Evolutionary conservation across 2,888 invertebrate genomes (phyloP).

Genomic region (Augiades crinisus): DNA sequence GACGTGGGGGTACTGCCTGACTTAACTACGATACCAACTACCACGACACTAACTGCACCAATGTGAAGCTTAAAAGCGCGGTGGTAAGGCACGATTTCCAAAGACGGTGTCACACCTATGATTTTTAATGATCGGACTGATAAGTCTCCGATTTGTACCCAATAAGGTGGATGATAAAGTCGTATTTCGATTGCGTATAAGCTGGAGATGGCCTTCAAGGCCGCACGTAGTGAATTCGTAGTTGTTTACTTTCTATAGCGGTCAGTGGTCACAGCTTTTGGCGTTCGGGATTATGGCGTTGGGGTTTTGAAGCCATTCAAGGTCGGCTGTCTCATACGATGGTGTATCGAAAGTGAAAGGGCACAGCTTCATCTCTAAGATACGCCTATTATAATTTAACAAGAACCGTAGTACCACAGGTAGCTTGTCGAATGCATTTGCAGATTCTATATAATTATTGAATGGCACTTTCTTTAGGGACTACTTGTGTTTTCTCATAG

Average conservation of each 20-base stretch:
- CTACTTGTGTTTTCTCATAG: neutral
- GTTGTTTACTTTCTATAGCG: conserved; percentile 75
- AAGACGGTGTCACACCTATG: conserved; percentile 24
- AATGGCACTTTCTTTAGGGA: too few relatives aligned
- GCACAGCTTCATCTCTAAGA: neutral
- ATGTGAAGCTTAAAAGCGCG: conserved; percentile 43
- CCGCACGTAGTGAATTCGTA: conserved; percentile 55
- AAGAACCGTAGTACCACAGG: too few relatives aligned
- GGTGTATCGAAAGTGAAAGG: conserved; percentile 19
- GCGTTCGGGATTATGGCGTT: conserved; percentile 28
- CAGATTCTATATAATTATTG: too few relatives aligned
- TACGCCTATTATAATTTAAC: conserved; percentile 3
- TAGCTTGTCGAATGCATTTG: neutral
- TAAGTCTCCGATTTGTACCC: conserved; percentile 40
- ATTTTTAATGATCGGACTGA: conserved; percentile 42
- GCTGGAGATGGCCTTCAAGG: conserved; percentile 62
- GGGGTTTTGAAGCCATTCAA: conserved; percentile 48
- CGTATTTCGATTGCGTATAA: conserved; percentile 29
- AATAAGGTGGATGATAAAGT: conserved; percentile 32
- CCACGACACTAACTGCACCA: conserved; percentile 32
- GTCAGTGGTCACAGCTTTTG: conserved; percentile 62
- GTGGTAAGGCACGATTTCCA: conserved; percentile 43
- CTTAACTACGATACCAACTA: conserved; percentile 45
- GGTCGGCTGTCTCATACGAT: conserved; percentile 44
- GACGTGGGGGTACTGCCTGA: conserved; percentile 46